These are phyloP conservation scores for Sinocyclocheilus rhinocerous DNA, from an alignment of 2,113 vertebrate species.

Conservation along the genomic window DNA sequence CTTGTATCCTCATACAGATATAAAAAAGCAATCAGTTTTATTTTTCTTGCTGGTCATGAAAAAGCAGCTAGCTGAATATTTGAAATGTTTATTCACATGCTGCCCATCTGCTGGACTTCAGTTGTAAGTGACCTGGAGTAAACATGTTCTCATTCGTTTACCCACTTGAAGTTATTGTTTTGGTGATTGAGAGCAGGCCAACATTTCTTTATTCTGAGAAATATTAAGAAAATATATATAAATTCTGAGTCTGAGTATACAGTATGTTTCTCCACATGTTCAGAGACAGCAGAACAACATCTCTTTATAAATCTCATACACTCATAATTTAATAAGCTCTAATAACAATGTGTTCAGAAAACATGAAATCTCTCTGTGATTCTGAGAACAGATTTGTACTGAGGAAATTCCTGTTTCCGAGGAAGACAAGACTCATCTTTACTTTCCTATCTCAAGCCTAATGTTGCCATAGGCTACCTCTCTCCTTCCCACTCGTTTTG, in stretches of 20 bases:
- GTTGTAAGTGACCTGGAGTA: neutral
- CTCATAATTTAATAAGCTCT: neutral
- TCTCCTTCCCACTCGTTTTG: conserved; percentile 13
- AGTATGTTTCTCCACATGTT: too few species aligned
- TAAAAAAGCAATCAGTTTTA: neutral
- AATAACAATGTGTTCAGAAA: neutral
- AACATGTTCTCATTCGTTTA: neutral
- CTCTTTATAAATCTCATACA: neutral
- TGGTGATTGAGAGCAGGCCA: neutral
- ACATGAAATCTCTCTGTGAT: neutral
- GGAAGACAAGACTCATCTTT: neutral
- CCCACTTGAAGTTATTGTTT: neutral
- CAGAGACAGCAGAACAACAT: neutral
- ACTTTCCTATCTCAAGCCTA: conserved; percentile 8
- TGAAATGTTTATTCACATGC: neutral
- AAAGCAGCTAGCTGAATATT: neutral
- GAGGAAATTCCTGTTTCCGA: neutral
- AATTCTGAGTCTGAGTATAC: too few species aligned
- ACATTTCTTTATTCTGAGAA: neutral
- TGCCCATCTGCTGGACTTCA: neutral
- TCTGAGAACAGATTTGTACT: neutral
- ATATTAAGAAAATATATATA: too few species aligned
- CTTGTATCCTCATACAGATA: neutral
- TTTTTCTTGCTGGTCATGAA: neutral
- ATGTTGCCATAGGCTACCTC: conserved; percentile 6